Evolutionary conservation across 1,140 invertebrate species (phyloP), one percentile per base, ranked within the genome.

Genomic region (Drosophila triauraria): DNA sequence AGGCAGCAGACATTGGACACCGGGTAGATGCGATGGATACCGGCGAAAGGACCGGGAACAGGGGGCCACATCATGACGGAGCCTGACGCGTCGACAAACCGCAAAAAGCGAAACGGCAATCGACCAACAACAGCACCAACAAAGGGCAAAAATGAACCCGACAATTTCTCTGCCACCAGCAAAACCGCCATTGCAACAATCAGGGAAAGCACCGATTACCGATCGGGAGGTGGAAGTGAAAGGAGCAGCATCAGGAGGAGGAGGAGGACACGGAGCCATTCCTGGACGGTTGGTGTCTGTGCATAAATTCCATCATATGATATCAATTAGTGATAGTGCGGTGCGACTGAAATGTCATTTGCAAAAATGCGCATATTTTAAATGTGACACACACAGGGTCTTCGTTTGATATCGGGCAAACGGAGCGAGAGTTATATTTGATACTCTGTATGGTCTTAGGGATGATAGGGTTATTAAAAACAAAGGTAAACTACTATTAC

Each of bases 241-340:
- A 40, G 32, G 30, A 38, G 51, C 12, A 38, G 32, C 8, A 9
- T 2, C 8, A 38, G 48, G 25, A 61, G 23, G 60, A 61, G 23
- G 60, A 44, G 44, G 32, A 3, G 17, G 30, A n/a, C 32, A 35
- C 10, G 15, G 47, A 30, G 43, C 4, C 27, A 47, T 50, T 63
- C 48, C 25, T 35, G 46, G 43, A 15, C 32, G 59, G 60, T 35
- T 53, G 65, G 63, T 69, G 84, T 80, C 84, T 87, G 84, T 81
- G 80, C 84, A 87, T 87, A 88, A 87, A 88, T 87, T 87, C 84
- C 84, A 87, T 87, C 84, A 87, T 87, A 87, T 88, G 84, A 87
- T 87, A 87, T 87, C 84, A 87, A 87, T 87, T 87, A 87, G 84
- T 87, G 84, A 87, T 87, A 88, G 84, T 87, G 84, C 80, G 80